Conservation (phyloP, 2,113 vertebrate genomes). For the Bambusicola thoracicus region DNA sequence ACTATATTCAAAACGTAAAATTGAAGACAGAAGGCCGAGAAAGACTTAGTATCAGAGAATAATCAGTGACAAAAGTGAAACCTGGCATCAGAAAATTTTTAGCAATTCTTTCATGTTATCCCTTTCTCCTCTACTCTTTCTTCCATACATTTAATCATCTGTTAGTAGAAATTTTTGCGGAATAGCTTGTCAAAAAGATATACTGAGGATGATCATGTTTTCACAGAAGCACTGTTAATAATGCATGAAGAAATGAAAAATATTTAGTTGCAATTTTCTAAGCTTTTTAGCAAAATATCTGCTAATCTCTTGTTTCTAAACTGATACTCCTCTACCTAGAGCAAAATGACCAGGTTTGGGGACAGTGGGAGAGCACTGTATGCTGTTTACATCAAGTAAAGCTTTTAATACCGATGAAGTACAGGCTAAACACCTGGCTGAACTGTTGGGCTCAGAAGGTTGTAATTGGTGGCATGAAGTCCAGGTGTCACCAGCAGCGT, state of each 20-base stretch:
- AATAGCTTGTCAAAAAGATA: conserved; percentile 38
- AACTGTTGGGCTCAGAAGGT: neutral
- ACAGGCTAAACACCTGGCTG: neutral
- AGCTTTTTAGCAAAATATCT: conserved; percentile 42
- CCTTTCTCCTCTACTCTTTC: neutral
- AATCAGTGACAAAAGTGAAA: neutral
- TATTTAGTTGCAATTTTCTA: conserved; percentile 46
- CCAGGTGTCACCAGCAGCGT: neutral
- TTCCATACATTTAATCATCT: conserved; percentile 17
- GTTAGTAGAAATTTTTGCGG: conserved; percentile 11
- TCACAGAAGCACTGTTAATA: conserved; percentile 47
- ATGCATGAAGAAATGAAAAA: conserved; percentile 45
- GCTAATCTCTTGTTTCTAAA: neutral
- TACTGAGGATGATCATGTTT: conserved; percentile 37
- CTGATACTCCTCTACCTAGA: neutral
- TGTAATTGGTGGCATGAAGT: neutral
- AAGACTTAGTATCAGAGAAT: neutral
- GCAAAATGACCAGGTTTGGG: neutral
- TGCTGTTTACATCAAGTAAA: neutral
- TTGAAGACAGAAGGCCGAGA: neutral
- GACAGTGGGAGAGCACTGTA: neutral
- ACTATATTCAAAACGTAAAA: neutral
- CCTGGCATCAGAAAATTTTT: neutral
- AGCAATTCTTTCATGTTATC: neutral
- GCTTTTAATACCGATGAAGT: neutral